Base-by-base conservation (phyloP, 2,113 vertebrate genomes). In the Machaerirhynchus nigripectus region DNA sequence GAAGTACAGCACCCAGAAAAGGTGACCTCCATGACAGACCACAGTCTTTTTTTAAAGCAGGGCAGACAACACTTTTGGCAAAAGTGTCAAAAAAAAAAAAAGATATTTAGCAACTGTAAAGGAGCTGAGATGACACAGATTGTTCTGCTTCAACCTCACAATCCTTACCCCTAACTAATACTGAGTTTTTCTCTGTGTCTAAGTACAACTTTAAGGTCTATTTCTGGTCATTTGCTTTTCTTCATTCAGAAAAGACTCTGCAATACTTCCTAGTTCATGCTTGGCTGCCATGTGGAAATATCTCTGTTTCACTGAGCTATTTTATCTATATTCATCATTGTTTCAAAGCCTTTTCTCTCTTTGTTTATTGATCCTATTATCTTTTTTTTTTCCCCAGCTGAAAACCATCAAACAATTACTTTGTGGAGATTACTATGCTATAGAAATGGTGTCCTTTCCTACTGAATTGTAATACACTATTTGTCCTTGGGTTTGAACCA, bases 361-460 rank as follows among this genome's bases (percentile, higher is more conserved):
- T 83, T 89, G 47, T 82, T 91, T 93, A 63, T 78, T 94, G 61
- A 75, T 93, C 39, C 19, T 93, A 82, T 95, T 87, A 95, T 74
- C 78, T 64, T 91, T 28, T 28, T 91, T 90, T 89, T 93, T 90
- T 78, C 52, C 78, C 42, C 12, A 82, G 74, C 90, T 95, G 92
- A 87, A 93, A 87, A 76, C 20, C 31, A 83, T 82, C 65, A 79
- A 44, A 91, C 73, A 89, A 64, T 89, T 91, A 50, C 47, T 44
- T 17, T 83, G 57, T 79, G 49, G 68, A 63, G n/a, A 87, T 71
- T 89, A 63, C 52, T 49, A 8, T 93, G 73, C 69, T 94, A 55
- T 56, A 42, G 77, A 76, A 89, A 47, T n/a, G 7, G 11, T 73
- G 33, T 93, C 21, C 55, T 89, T 87, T 74, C 46, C 73, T 40